Base-by-base conservation (phyloP, 2,888 invertebrate genomes). In the Acleris emargana region DNA sequence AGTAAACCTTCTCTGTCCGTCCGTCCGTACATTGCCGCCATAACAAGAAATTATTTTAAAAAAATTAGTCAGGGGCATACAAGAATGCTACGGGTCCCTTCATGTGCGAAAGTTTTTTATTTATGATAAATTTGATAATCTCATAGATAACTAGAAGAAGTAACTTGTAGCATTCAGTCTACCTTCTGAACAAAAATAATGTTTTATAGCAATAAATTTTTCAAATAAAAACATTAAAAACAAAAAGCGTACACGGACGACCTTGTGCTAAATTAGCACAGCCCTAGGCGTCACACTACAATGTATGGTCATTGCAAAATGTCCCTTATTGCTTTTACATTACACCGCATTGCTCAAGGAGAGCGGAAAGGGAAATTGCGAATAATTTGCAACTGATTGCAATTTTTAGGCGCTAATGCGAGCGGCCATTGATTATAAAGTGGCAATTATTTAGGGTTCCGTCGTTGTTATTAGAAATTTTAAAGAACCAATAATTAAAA, bases 291-390 rank as follows among this genome's bases (percentile, higher is more conserved):
- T 17, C 17, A 17, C 16, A 45, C 17, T 17, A 45, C 7, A 45
- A 43, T 43, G 5, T n/a, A 17, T 45, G n/a, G 43, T 13, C 43
- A 5, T 45, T 22, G 55, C 25, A 22, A 45, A 57, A 22, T 45
- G 55, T 25, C 55, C 55, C 55, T 42, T 57, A 50, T 22, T 16
- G 25, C 47, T 25, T 47, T 58, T 45, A 22, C 7, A 16, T 47
- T 58, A 52, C 52, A 52, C 32, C 51, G 22, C 58, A 28, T 51
- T 20, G 22, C 57, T n/a, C 57, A 63, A 64, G 42, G 58, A 64
- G 38, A 64, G 38, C 38, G 63, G 58, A 64, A 63, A 58, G 52
- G 58, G 52, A 58, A 58, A 62, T 62, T 32, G 58, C 22, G 17
- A 61, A 58, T 58, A 52, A 52, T 63, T 47, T 45, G 52, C 52